Percentiles rank a stretch among this genome's conserved stretches.
Conservation (phyloP, 1,140 invertebrate genomes). For the Cecropterus lyciades region DNA sequence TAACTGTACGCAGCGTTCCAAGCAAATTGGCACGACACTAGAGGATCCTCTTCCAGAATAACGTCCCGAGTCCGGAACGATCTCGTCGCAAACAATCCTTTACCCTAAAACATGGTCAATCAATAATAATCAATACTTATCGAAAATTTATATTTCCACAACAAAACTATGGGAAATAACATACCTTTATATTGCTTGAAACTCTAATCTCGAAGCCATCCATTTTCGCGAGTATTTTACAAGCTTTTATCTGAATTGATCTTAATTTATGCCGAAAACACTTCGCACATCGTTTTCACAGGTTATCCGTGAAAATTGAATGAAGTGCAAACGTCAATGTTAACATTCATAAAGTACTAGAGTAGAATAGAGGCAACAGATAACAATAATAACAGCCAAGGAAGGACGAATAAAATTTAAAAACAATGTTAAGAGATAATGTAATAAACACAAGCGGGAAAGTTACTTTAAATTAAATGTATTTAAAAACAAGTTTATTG, state of each 20-base stretch:
- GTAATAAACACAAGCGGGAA: too few relatives aligned
- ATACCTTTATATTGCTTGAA: constrained; percentile 66
- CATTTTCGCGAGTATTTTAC: constrained; percentile 40
- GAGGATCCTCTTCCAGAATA: constrained; percentile 94
- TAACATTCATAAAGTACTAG: too few relatives aligned
- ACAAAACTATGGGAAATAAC: constrained; percentile 5
- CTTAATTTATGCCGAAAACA: constrained; percentile 3
- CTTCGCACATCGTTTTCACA: background rate
- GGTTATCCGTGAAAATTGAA: constrained; percentile 1
- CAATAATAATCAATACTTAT: constrained; percentile 8
- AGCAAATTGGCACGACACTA: constrained; percentile 95
- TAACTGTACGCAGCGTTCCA: constrained; percentile 97
- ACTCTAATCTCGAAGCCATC: constrained; percentile 59
- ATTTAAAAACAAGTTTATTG: too few relatives aligned
- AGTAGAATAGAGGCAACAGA: too few relatives aligned
- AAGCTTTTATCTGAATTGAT: background rate
- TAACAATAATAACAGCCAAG: background rate
- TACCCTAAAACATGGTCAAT: constrained; percentile 87
- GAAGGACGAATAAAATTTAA: background rate
- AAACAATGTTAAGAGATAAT: too few relatives aligned
- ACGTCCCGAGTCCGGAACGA: constrained; percentile 88
- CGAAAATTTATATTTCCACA: constrained; percentile 3
- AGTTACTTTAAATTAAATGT: too few relatives aligned
- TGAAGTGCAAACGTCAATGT: too few relatives aligned
- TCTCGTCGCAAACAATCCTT: constrained; percentile 92